Base-by-base conservation (phyloP, 2,113 vertebrate genomes). In the Bufo bufo region DNA sequence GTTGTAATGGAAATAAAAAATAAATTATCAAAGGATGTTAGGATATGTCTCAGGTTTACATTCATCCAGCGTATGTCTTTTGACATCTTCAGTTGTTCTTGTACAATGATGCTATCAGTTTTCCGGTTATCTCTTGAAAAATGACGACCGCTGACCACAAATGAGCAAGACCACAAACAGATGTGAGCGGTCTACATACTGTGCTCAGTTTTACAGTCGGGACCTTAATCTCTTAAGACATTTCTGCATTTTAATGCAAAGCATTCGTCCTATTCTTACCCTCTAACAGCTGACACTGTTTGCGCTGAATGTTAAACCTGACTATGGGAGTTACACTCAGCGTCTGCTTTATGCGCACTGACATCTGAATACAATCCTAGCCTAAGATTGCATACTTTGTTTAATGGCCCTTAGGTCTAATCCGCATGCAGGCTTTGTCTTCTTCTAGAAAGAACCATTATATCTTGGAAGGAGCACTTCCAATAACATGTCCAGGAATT, bases 221-320 rank as follows among this genome's bases (percentile, higher is more conserved):
- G 72, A 33, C 69, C 72, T 75, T 74, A 72, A 85, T 85, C 69
- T 85, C 66, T 47, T 85, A 85, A 85, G 83, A 85, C 83, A 4
- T 85, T 85, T 85, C 23, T 85, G 83, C 58, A 74, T 85, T 45
- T 75, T 74, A 85, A 85, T 85, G 69, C 66, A 74, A 85, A 85
- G 66, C 69, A 75, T 85, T 19, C 66, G 23, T 85, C 83, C 52
- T 56, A 20, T 50, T 59, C 69, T 74, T 56, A 75, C 66, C 66
- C 14, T 58, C n/a, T 13, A 56, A 75, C 69, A 85, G 63, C 83
- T 74, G 83, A 75, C 83, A 85, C 52, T 85, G 83, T 85, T 85
- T 85, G 83, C 54, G 43, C 50, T 58, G 83, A 58, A 59, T 20
- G 69, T 85, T 74, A 43, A 85, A 74, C 16, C 66, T 85, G 83